Evolutionary conservation across 2,797 vertebrate genomes (phyloP).

Genomic region (Synanceia verrucosa): DNA sequence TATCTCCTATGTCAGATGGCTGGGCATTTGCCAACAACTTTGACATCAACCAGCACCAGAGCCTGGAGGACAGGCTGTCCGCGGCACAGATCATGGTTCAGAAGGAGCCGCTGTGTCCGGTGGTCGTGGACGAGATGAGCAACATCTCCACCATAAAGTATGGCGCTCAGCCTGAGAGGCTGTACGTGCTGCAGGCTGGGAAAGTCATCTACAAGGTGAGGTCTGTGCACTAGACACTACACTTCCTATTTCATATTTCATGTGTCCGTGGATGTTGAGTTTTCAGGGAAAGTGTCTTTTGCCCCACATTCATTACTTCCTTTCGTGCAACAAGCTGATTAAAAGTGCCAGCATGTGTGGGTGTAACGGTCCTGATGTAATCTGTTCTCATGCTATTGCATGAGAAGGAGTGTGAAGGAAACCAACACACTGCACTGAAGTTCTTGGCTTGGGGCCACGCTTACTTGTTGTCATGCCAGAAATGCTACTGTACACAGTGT

Average conservation of each 20-base stretch:
- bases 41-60: constrained; percentile 87
- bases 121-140: constrained; percentile 90
- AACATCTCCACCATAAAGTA: constrained; percentile 85
- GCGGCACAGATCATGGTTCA: constrained; percentile 88
- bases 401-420: constrained; percentile 5
- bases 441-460: constrained; percentile 23
- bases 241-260: too few species aligned
- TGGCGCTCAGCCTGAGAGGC: constrained; percentile 89
- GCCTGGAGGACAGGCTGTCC: constrained; percentile 85
- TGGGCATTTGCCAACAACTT: constrained; percentile 94
- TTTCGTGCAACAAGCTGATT: constrained; percentile 3
- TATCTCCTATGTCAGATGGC: constrained; percentile 79
- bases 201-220: constrained; percentile 91
- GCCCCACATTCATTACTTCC: background rate
- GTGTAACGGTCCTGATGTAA: background rate
- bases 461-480: background rate
- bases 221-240: background rate
- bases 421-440: background rate
- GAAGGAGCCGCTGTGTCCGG: constrained; percentile 84
- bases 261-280: background rate
- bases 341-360: background rate
- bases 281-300: background rate
- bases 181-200: constrained; percentile 88
- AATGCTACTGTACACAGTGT: background rate
- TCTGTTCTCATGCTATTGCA: background rate